Evolutionary conservation across 2,797 vertebrate genomes (phyloP), one percentile per base, ranked within the genome.

Genomic region (Gouania willdenowi): DNA sequence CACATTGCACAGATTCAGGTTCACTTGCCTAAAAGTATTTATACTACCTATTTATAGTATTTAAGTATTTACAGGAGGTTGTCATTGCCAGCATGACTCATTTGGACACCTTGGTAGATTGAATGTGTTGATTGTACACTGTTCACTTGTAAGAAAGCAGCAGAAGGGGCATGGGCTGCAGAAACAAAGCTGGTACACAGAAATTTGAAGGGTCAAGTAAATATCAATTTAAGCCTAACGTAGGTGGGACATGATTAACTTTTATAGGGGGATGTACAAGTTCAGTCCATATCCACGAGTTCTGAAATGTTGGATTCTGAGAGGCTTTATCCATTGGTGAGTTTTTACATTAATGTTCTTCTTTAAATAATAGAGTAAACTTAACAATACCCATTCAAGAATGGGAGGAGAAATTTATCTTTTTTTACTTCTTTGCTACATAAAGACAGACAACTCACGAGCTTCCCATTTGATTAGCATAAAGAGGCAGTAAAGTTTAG

Each of bases 1-100:
- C 94, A 94, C 92, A 89, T 96, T 95, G 92, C 92, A 97, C 93
- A 94, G 90, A 95, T 94, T 92, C 90, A 89, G 93, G 90, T 95
- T 94, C 92, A 93, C 90, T 88, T 86, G 92, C 91, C 85, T 82
- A 89, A 86, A 87, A 84, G 91, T 89, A 89, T 86, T 58, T 87
- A 75, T 89, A 92, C 89, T 92, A 88, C 91, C 80, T 88, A 88
- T 88, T 77, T 90, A 75, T 90, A 77, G 47, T 62, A 71, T 71
- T 78, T 93, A 91, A 84, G 62, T 93, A 94, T 95, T 85, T 95
- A 95, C 92, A 98, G 59, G 65, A 88, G 81, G 84, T 83, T 72
- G 92, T 94, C 92, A 93, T 94, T 92, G 87, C 92, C 92, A 90
- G 95, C 93, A 96, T 94, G 91, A 96, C 93, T 90, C 71, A 67